Conservation (phyloP, 2,888 invertebrate genomes). For the Eupithecia insigniata region DNA sequence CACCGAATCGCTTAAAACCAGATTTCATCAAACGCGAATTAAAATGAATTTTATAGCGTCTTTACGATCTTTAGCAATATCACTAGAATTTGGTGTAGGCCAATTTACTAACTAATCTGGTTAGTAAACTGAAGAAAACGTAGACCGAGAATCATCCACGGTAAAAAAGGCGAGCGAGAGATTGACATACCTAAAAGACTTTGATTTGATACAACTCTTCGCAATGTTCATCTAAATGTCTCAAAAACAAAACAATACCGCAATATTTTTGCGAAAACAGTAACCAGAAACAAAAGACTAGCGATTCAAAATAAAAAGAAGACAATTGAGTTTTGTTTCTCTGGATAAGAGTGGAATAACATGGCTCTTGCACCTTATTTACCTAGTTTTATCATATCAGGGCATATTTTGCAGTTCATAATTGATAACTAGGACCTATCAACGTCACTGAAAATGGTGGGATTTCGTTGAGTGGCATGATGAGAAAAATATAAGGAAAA, state of each 20-base stretch:
- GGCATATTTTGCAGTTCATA: neutral
- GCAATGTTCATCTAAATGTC: neutral
- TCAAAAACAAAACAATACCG: neutral
- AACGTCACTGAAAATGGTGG: neutral
- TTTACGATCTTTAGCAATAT: neutral
- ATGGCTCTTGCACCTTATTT: neutral
- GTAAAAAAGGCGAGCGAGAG: neutral
- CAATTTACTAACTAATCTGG: neutral
- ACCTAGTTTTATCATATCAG: too few relatives aligned
- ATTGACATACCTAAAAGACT: neutral
- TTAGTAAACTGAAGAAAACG: neutral
- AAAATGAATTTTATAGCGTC: neutral
- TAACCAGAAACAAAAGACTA: neutral
- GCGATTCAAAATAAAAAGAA: neutral
- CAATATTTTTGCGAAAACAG: neutral
- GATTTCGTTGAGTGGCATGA: neutral
- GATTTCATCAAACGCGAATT: neutral
- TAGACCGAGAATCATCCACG: neutral
- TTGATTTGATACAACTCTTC: neutral
- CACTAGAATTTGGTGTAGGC: neutral
- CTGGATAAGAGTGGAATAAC: neutral
- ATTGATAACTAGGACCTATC: too few relatives aligned
- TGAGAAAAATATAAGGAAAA: neutral
- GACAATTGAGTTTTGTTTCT: slow-evolving; percentile 4
- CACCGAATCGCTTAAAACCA: neutral